A percentile compares a stretch with the other conserved stretches of the same genome.
phyloP scores from a whole-genome alignment of 2,113 vertebrate genomes.

The Protobothrops flavoviridis region DNA sequence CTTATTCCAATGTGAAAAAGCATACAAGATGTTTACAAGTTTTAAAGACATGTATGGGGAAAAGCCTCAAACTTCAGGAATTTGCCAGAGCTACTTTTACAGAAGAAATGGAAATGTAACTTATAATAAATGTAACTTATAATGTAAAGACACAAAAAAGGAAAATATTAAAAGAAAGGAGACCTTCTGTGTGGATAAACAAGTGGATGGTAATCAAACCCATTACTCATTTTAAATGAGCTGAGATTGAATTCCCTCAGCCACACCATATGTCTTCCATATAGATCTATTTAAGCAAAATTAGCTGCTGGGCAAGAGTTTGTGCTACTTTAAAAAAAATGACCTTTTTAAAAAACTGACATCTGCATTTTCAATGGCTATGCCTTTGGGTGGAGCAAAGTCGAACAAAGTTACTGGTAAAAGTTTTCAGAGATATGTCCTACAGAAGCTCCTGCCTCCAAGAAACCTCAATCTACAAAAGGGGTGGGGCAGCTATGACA shows the following conservation, averaged over 20 bases:
- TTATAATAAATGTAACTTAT: background rate
- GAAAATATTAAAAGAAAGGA: constrained; percentile 6
- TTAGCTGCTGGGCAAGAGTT: background rate
- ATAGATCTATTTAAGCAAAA: background rate
- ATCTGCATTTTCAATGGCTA: constrained; percentile 14
- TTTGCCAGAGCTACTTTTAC: background rate
- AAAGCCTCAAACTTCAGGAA: background rate
- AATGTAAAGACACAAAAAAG: background rate
- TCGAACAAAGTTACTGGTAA: background rate
- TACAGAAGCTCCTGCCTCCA: background rate
- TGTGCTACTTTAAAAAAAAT: background rate
- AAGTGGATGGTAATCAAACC: background rate
- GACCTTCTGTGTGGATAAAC: background rate
- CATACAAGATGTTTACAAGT: background rate
- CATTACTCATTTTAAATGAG: background rate
- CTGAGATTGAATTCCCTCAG: background rate
- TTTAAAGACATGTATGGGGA: background rate
- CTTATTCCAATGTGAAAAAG: background rate
- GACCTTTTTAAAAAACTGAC: background rate
- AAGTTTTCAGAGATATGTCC: background rate
- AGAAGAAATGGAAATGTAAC: background rate
- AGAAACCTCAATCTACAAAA: background rate
- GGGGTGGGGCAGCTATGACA: background rate
- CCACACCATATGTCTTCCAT: background rate
- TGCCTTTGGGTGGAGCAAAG: constrained; percentile 13